Evolutionary conservation across 2,113 vertebrate species (phyloP), one percentile per base, ranked within the genome.

Genomic region (Panthera tigris): DNA sequence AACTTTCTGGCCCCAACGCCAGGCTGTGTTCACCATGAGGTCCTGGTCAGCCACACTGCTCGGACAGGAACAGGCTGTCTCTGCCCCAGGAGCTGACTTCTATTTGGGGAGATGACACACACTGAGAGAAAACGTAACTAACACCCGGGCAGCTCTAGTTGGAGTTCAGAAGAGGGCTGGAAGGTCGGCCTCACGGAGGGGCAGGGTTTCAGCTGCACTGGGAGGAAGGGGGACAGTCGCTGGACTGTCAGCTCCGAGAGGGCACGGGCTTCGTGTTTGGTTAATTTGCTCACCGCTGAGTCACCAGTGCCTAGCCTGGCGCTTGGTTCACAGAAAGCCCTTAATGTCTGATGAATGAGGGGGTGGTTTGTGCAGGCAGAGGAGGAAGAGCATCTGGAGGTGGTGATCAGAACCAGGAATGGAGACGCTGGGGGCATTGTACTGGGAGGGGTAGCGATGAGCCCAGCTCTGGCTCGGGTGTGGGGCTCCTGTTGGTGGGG

Each of bases 91-190:
- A 66, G 31, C 78, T 68, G 91, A 52, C 91, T 98, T 95, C 92
- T 98, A 91, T 97, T 96, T 98, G 93, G 78, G 74, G 91, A 92
- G 82, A 95, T 95, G 97, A 95, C 97, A 95, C 0, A 1, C 52
- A 78, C 33, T 74, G 93, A 71, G 80, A 93, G 96, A 96, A 96
- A 91, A 95, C 63, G 81, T 88, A 73, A 71, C 91, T 90, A 95
- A 91, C 94, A 65, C 63, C 63, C 63, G 27, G 0, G 88, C 78
- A 63, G 36, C 83, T 92, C 21, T 95, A 79, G 76, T 92, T 84
- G 80, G 83, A 92, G 68, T 33, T 55, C n/a, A 88, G 68, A 84
- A 92, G 79, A 86, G 57, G 80, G 29, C 78, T 50, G 65, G 95
- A 89, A 89, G 63, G 41, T 63, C 8, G 18, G 79, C 18, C 45